Evolutionary conservation across 2,797 vertebrate genomes (phyloP).

Genomic region (Tapera naevia): DNA sequence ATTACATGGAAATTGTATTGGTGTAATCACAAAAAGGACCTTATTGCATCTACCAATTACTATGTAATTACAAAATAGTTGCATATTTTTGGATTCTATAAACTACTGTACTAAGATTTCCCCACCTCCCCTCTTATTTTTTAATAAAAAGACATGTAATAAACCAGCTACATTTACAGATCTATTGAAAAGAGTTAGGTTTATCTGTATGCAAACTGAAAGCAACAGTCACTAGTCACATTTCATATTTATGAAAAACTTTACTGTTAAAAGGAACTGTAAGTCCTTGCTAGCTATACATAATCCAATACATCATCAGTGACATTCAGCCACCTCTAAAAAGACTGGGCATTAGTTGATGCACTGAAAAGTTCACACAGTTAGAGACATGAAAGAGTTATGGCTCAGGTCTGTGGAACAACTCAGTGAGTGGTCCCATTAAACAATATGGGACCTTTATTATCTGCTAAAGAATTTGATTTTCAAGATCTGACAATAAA

Average conservation of each 20-base stretch:
- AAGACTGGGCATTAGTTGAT: not conserved
- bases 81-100: not conserved
- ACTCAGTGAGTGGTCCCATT: not conserved
- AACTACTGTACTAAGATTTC: not conserved
- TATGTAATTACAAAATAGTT: conserved; percentile 26
- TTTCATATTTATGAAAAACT: not conserved
- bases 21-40: not conserved
- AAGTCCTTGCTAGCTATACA: not conserved
- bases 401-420: not conserved
- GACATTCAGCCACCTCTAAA: not conserved
- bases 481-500: conserved; percentile 33
- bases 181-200: not conserved
- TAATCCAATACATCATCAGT: not conserved
- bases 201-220: not conserved
- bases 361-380: not conserved
- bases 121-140: not conserved
- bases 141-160: not conserved
- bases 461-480: not conserved
- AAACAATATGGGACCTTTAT: not conserved
- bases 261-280: not conserved
- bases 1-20: not conserved
- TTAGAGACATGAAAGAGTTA: not conserved
- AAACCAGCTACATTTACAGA: not conserved
- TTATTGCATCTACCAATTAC: not conserved
- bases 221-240: not conserved